phyloP scores from a whole-genome alignment of 2,797 vertebrate genomes.

The Agapornis canus region DNA sequence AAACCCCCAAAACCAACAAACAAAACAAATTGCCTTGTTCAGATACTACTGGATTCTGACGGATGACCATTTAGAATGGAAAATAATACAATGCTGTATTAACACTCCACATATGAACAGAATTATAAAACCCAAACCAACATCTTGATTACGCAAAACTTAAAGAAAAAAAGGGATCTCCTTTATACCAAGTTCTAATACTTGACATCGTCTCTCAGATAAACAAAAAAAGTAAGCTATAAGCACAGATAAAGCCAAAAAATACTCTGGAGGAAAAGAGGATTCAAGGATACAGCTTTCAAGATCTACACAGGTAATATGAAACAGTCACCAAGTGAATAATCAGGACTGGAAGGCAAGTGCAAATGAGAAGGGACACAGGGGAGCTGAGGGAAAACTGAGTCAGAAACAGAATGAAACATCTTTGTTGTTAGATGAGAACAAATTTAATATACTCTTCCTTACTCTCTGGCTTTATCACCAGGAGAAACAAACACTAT shows the following conservation, averaged over 20 bases:
- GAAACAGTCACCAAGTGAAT: background rate
- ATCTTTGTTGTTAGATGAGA: background rate
- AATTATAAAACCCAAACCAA: background rate
- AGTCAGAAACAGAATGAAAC: background rate
- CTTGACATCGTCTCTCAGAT: background rate
- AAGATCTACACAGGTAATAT: background rate
- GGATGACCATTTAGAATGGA: background rate
- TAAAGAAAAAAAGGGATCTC: background rate
- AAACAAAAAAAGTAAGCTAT: background rate
- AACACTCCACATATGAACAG: background rate
- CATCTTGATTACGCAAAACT: background rate
- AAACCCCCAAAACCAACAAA: no score
- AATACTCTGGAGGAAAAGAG: background rate
- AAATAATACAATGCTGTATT: background rate
- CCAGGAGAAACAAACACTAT: background rate
- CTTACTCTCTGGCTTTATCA: no score
- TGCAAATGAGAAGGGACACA: background rate
- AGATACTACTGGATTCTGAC: background rate
- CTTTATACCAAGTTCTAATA: background rate
- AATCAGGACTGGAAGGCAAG: background rate
- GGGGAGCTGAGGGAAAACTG: background rate
- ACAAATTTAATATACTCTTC: background rate
- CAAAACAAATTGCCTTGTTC: background rate
- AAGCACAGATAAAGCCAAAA: background rate
- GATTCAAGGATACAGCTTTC: background rate